These are phyloP conservation scores for Mythimna lalbum DNA, from an alignment of 2,888 invertebrate species.

Conservation along the genomic window DNA sequence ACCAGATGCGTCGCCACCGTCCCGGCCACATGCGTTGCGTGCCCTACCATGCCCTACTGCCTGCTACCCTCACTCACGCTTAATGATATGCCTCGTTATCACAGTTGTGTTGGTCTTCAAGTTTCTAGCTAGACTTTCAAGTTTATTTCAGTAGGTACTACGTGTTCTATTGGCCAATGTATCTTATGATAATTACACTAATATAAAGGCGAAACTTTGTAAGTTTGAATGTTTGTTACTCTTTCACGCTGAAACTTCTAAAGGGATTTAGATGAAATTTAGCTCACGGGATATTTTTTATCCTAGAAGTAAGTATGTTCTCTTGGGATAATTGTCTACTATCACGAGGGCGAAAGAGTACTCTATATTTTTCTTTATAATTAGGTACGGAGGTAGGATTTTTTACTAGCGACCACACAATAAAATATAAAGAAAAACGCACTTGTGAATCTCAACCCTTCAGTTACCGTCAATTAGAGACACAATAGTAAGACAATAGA, in stretches of 20 bases:
- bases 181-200: not conserved
- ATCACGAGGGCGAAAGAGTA: not conserved
- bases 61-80: conserved; percentile 82
- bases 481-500: too few species aligned
- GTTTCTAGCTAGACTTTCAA: conserved; percentile 25
- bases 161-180: conserved; percentile 23
- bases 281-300: too few species aligned
- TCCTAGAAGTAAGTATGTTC: too few species aligned
- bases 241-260: too few species aligned
- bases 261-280: too few species aligned
- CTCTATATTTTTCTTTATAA: not conserved
- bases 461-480: too few species aligned
- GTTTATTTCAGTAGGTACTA: conserved; percentile 16
- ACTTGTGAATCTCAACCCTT: not conserved
- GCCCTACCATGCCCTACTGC: conserved; percentile 84
- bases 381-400: not conserved
- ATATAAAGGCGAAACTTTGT: not conserved
- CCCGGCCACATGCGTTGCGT: conserved; percentile 88
- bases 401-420: not conserved
- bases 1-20: conserved; percentile 86
- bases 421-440: not conserved
- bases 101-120: conserved; percentile 70
- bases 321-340: too few species aligned
- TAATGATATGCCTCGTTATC: conserved; percentile 89
- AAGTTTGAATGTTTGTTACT: too few species aligned